Evolutionary conservation across 2,113 vertebrate species (phyloP).

Genomic region (Ursus arctos): DNA sequence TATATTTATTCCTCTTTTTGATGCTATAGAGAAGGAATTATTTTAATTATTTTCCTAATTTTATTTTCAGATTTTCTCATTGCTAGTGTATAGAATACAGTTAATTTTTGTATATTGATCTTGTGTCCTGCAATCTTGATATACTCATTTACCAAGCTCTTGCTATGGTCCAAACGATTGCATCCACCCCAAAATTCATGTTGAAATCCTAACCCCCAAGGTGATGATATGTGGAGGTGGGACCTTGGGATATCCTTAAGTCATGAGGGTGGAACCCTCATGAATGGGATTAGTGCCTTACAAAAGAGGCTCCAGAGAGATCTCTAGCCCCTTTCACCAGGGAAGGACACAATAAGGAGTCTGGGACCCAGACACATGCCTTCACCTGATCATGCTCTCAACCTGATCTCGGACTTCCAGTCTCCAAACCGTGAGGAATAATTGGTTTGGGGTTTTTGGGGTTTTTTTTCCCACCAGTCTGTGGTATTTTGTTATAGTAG

Average conservation of each 20-base stretch:
- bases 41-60: neutral
- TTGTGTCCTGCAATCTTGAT: neutral
- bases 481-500: neutral
- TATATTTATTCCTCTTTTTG: neutral
- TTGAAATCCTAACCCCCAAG: neutral
- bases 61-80: neutral
- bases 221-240: neutral
- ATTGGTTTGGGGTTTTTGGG: neutral
- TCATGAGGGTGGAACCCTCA: neutral
- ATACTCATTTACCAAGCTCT: neutral
- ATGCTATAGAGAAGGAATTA: neutral
- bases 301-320: neutral
- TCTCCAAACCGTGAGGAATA: neutral
- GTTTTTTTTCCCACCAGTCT: neutral
- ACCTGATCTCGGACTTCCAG: neutral
- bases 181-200: too few species aligned
- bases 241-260: neutral
- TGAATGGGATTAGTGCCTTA: neutral
- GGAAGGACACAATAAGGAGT: neutral
- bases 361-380: neutral
- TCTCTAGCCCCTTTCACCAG: neutral
- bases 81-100: neutral
- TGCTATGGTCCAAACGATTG: neutral
- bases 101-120: constrained; percentile 5
- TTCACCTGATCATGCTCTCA: neutral